Evolutionary conservation across 1,140 invertebrate species (phyloP).

Genomic region (Drosophila arizonae): DNA sequence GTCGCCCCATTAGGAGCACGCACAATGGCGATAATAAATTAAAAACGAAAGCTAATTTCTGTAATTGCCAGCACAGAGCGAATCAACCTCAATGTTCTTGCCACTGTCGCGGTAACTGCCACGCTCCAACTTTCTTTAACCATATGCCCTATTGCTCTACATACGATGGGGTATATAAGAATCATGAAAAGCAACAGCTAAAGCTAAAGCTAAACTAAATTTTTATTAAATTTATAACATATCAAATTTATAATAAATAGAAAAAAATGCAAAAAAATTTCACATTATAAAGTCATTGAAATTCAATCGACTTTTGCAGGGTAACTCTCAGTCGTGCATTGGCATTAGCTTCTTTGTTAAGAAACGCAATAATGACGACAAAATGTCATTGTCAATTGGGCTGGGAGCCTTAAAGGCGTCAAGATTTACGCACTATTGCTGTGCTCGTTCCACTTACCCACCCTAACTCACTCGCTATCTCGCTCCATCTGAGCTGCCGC

Average conservation of each 20-base stretch:
- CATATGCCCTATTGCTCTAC: conserved; percentile 11
- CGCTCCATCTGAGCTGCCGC: background rate
- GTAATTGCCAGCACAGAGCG: conserved; percentile 69
- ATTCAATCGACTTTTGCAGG: background rate
- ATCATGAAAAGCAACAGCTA: no score
- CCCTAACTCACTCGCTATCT: background rate
- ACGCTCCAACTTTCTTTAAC: no score
- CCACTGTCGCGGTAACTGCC: conserved; percentile 21
- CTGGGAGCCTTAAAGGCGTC: conserved; percentile 65
- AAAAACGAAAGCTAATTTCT: conserved; percentile 81
- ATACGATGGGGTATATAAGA: background rate
- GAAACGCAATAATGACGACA: conserved; percentile 60
- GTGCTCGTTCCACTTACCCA: background rate
- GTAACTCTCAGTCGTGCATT: background rate
- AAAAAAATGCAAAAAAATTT: no score
- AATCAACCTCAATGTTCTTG: conserved; percentile 36
- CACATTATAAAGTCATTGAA: no score
- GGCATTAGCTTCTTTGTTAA: background rate
- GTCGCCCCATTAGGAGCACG: conserved; percentile 75
- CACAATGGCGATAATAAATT: conserved; percentile 79
- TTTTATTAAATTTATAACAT: no score
- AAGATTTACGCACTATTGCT: conserved; percentile 78
- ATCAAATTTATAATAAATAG: no score
- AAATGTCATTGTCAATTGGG: conserved; percentile 80
- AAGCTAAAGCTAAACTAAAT: no score